Evolutionary conservation across 2,797 vertebrate genomes (phyloP).

Genomic region (Sebastolobus altivelis): DNA sequence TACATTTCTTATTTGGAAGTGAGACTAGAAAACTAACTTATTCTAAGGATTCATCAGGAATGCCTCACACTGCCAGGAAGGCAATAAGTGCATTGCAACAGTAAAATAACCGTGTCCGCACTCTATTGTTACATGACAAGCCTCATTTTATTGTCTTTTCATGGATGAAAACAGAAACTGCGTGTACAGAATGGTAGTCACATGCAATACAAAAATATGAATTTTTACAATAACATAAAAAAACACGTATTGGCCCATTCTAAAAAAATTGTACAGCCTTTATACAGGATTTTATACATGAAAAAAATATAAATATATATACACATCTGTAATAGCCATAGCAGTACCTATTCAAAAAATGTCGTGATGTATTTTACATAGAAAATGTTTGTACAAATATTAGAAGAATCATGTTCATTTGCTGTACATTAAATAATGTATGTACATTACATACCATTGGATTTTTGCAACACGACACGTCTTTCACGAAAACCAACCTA

Average conservation of each 20-base stretch:
- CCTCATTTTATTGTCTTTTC: conserved; percentile 87
- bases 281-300: conserved; percentile 84
- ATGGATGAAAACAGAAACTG: conserved; percentile 87
- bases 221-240: conserved; percentile 87
- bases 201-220: conserved; percentile 92
- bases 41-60: neutral
- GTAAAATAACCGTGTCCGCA: conserved; percentile 1
- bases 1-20: neutral
- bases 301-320: conserved; percentile 88
- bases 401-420: conserved; percentile 81
- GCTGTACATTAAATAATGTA: conserved; percentile 88
- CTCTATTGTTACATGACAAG: conserved; percentile 79
- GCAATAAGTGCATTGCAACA: neutral
- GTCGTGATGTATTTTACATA: conserved; percentile 82
- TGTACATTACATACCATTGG: conserved; percentile 80
- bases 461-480: conserved; percentile 75
- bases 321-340: conserved; percentile 84
- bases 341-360: conserved; percentile 85
- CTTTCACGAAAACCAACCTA: conserved; percentile 66
- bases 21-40: neutral
- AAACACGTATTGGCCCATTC: conserved; percentile 85
- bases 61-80: neutral
- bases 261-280: conserved; percentile 83
- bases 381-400: conserved; percentile 88
- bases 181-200: conserved; percentile 85